Evolutionary conservation across 2,888 invertebrate species (phyloP).

Genomic region (Rhogogaster chlorosoma): DNA sequence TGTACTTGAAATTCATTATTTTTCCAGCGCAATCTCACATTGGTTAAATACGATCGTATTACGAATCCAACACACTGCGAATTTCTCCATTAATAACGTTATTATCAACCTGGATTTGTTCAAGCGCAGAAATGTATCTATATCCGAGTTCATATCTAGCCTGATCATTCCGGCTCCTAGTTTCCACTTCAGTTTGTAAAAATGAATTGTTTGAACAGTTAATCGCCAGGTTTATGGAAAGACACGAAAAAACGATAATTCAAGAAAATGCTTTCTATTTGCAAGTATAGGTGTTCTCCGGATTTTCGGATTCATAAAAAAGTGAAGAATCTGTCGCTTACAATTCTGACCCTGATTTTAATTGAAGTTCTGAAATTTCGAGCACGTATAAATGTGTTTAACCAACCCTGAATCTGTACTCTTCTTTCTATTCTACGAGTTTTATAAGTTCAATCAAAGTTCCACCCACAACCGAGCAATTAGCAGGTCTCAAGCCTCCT

Average conservation of each 20-base stretch:
- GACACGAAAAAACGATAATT: no score
- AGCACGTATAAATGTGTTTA: neutral
- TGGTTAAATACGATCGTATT: neutral
- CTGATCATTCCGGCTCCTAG: no score
- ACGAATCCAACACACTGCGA: neutral
- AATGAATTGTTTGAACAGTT: no score
- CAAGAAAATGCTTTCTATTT: no score
- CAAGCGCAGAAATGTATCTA: no score
- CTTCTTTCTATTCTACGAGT: neutral
- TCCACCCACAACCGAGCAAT: neutral
- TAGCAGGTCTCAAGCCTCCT: slow-evolving; percentile 36
- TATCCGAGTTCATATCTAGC: no score
- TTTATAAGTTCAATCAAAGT: neutral
- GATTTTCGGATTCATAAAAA: no score
- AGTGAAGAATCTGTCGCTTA: no score
- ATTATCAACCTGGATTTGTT: neutral
- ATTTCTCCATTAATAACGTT: neutral
- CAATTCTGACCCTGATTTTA: no score
- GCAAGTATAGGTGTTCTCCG: no score
- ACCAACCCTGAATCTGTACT: neutral
- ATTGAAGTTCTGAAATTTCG: neutral
- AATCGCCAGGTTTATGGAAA: no score
- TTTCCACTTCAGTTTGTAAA: no score
- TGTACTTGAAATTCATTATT: neutral
- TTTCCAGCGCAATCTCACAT: neutral